Percentiles rank a stretch among this genome's conserved stretches.
Evolutionary conservation across 2,888 invertebrate species (phyloP).

Genomic region (Phortica magna): DNA sequence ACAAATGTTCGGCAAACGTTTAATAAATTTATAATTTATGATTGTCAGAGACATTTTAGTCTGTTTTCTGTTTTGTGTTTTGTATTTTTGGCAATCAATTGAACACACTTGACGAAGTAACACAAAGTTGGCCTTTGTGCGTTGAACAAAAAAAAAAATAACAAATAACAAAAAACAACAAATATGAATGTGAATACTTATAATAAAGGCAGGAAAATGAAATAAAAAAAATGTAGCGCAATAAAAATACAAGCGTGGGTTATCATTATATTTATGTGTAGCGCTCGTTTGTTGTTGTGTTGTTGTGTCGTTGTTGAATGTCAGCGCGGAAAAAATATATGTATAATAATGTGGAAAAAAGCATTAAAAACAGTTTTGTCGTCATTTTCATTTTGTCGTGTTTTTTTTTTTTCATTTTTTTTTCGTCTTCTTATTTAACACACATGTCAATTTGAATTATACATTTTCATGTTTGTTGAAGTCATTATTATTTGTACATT

Average conservation of each 20-base stretch:
- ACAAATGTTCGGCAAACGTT: slow-evolving; percentile 55
- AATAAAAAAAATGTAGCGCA: slow-evolving; percentile 21
- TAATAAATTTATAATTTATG: slow-evolving; percentile 70
- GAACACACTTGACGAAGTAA: slow-evolving; percentile 17
- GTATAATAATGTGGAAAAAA: background rate
- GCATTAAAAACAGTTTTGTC: slow-evolving; percentile 31
- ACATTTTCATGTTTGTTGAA: slow-evolving; percentile 17
- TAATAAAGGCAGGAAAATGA: too few relatives aligned
- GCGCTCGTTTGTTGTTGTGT: slow-evolving; percentile 25
- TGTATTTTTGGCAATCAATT: slow-evolving; percentile 30
- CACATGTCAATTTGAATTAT: slow-evolving; percentile 31
- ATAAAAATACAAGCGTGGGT: slow-evolving; percentile 30
- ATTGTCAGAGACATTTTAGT: slow-evolving; percentile 62
- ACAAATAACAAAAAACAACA: slow-evolving; percentile 44
- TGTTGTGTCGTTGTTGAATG: slow-evolving; percentile 18
- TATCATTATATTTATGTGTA: slow-evolving; percentile 32
- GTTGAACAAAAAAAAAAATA: slow-evolving; percentile 36
- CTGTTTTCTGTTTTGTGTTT: slow-evolving; percentile 35
- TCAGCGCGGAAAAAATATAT: background rate
- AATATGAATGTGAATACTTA: too few relatives aligned
- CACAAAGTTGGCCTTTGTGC: slow-evolving; percentile 18
- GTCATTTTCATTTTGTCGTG: slow-evolving; percentile 5
- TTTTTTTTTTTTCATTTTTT: slow-evolving; percentile 4
- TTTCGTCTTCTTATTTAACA: slow-evolving; percentile 1
- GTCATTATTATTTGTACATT: slow-evolving; percentile 28